Percentiles rank a stretch among this genome's conserved stretches.
Evolutionary conservation across 2,888 invertebrate species (phyloP).

Genomic region (Bimastos eiseni): DNA sequence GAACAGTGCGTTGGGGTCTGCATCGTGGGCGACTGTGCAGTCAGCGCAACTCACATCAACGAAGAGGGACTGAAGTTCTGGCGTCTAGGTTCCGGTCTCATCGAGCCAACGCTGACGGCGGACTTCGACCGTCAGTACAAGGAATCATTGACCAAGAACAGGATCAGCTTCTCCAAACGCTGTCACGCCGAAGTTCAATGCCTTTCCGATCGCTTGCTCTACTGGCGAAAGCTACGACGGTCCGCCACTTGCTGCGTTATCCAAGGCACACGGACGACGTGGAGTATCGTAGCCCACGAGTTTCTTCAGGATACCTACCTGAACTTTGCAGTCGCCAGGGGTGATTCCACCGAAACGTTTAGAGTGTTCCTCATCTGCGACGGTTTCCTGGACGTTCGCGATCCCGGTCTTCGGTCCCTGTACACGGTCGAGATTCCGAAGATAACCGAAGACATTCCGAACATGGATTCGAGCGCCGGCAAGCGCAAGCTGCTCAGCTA

Average conservation of each 20-base stretch:
- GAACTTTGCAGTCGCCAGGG: neutral
- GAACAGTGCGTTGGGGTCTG: slow-evolving; percentile 39
- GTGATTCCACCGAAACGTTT: neutral
- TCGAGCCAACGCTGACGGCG: slow-evolving; percentile 10
- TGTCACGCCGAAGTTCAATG: slow-evolving; percentile 30
- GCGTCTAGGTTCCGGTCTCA: slow-evolving; percentile 30
- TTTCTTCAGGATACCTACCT: slow-evolving; percentile 9
- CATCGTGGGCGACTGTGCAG: neutral
- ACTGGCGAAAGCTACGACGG: slow-evolving; percentile 32
- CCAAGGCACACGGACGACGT: neutral
- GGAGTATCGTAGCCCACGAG: slow-evolving; percentile 25
- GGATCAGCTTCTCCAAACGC: neutral
- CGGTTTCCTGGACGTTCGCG: slow-evolving; percentile 33
- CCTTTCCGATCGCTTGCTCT: slow-evolving; percentile 29
- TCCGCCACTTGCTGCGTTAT: neutral
- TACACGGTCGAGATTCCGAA: slow-evolving; percentile 19
- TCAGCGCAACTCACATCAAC: slow-evolving; percentile 31
- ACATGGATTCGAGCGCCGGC: slow-evolving; percentile 31
- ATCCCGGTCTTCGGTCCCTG: slow-evolving; percentile 9
- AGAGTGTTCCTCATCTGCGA: slow-evolving; percentile 31
- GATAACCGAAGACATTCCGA: slow-evolving; percentile 37
- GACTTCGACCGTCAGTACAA: neutral
- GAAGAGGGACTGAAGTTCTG: slow-evolving; percentile 36
- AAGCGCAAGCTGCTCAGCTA: slow-evolving; percentile 35
- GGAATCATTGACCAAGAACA: slow-evolving; percentile 15